Evolutionary conservation across 1,140 invertebrate genomes (phyloP), one percentile per base, ranked within the genome.

Genomic region (Ips nitidus): DNA sequence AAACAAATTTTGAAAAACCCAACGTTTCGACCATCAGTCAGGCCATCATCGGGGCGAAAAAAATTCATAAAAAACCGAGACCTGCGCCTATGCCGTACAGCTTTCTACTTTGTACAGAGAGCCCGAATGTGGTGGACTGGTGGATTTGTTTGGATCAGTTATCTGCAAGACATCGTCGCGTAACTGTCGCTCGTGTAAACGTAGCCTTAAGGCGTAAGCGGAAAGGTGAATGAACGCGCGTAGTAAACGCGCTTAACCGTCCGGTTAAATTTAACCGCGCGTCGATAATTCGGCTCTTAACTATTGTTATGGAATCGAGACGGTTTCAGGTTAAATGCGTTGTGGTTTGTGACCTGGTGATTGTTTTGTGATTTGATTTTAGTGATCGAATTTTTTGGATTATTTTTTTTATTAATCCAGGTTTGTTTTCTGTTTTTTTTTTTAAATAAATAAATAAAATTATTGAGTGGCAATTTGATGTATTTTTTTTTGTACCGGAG

Each of bases 271-370:
- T 22, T 59, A 36, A 41, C 53, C 58, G 64, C 42, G 64, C 58
- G 8, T 41, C 8, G 3, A 7, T 65, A 37, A 37, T 36, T 50
- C 1, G 7, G 36, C 37, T 45, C 42, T 41, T 3, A 43, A 4
- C 0, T 62, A 40, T 62, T 36, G 43, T 62, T 62, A 50, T 47
- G 60, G 40, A 8, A 4, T 2, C 36, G 41, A 43, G 4, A 22
- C 22, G 22, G 22, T 22, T 22, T 22, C 22, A 22, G 40, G 72
- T 76, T 57, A 75, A 74, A 74, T 78, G 75, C 71, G 75, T 76
- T 36, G 65, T 76, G 59, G 61, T 75, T 52, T 70, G 74, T 74
- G 74, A 75, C 60, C 58, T 72, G 61, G 67, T 73, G 59, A 40
- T 71, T 62, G 56, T 67, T 36, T 62, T 69, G 68, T 70, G 69